Conservation (phyloP, 2,888 invertebrate genomes). For the Uloborus plumipes region DNA sequence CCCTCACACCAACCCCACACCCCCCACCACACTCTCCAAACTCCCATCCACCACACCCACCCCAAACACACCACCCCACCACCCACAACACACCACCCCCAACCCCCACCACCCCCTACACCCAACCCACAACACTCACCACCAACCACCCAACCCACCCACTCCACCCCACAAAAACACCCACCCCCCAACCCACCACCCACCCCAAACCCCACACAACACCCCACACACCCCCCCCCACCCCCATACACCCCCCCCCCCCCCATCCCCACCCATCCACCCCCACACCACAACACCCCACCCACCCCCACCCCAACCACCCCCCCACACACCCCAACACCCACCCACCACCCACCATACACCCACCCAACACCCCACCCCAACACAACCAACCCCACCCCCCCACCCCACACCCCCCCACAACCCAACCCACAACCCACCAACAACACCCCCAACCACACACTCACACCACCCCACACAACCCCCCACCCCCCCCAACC, state of each 20-base stretch:
- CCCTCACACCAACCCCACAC: neutral
- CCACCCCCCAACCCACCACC: neutral
- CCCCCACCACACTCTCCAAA: neutral
- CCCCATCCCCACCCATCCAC: neutral
- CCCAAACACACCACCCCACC: neutral
- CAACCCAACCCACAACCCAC: neutral
- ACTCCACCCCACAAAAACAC: neutral
- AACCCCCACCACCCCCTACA: neutral
- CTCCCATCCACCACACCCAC: neutral
- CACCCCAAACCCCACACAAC: neutral
- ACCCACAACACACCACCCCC: neutral
- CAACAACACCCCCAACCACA: neutral
- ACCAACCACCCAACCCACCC: neutral
- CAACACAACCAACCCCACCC: neutral
- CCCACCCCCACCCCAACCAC: neutral
- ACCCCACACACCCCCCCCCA: neutral
- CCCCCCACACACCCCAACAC: neutral
- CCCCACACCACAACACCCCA: neutral
- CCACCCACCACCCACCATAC: neutral
- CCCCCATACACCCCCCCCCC: neutral
- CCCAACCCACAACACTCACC: neutral
- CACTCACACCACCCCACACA: neutral
- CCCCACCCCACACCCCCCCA: neutral
- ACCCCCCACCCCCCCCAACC: neutral
- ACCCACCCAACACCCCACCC: neutral